Evolutionary conservation across 2,113 vertebrate species (phyloP).

Genomic region (Catharus fuscescens): DNA sequence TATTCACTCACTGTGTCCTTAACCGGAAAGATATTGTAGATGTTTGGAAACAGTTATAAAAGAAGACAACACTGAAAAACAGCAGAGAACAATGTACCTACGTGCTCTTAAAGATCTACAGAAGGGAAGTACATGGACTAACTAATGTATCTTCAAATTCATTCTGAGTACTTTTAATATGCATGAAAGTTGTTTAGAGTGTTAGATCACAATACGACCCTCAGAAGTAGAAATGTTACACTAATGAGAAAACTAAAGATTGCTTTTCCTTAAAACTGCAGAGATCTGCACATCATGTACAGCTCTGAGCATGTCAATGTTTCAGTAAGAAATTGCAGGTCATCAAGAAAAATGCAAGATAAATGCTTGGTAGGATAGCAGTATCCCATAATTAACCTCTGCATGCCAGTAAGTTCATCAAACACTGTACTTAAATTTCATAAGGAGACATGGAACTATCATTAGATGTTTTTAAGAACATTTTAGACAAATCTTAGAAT

Average conservation of each 20-base stretch:
- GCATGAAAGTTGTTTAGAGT: background rate
- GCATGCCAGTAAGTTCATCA: background rate
- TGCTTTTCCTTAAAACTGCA: background rate
- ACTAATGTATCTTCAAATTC: background rate
- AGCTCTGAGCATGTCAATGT: background rate
- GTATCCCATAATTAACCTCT: background rate
- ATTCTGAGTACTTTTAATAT: background rate
- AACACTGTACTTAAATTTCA: background rate
- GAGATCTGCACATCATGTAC: fast-evolving
- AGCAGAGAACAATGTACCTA: background rate
- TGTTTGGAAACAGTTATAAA: background rate
- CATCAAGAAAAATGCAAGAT: background rate
- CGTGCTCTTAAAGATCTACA: background rate
- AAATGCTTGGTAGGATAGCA: background rate
- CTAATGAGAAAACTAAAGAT: background rate
- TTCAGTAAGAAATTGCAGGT: background rate
- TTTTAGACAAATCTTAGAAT: background rate
- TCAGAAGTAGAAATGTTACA: background rate
- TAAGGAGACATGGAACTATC: background rate
- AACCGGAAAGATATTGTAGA: background rate
- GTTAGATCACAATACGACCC: background rate
- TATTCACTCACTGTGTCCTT: background rate
- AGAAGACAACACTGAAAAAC: background rate
- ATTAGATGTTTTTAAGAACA: background rate
- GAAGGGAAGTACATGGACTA: background rate